Evolutionary conservation across 1,140 invertebrate species (phyloP).

Genomic region (Lethrus apterus): DNA sequence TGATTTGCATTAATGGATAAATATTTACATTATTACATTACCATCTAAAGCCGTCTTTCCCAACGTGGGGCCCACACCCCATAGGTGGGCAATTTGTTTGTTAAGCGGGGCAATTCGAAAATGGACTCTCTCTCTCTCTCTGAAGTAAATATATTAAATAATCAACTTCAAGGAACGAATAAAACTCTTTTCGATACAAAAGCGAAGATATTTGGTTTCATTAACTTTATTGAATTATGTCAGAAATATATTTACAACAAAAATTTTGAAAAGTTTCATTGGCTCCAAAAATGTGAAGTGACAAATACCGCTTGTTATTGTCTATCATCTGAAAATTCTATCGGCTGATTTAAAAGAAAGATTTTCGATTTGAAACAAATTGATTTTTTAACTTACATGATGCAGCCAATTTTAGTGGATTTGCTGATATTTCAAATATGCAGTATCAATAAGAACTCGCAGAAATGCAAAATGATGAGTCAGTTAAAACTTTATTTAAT

Average conservation of each 20-base stretch:
- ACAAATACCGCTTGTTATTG: constrained; percentile 7
- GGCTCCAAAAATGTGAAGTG: constrained; percentile 4
- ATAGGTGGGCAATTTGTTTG: background rate
- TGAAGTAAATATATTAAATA: constrained; percentile 26
- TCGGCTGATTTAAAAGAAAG: constrained; percentile 9
- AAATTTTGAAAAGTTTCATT: constrained; percentile 3
- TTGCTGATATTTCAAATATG: constrained; percentile 9
- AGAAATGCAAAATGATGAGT: constrained; percentile 4
- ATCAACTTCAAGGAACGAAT: constrained; percentile 25
- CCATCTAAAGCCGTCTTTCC: no score
- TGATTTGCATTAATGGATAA: no score
- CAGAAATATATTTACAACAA: background rate
- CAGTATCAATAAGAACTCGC: background rate
- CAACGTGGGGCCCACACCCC: no score
- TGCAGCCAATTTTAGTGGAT: constrained; percentile 4
- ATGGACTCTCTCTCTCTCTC: background rate
- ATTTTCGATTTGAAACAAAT: no score
- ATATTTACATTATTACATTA: no score
- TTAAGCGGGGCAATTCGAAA: background rate
- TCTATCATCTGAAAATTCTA: constrained; percentile 9
- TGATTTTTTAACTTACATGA: constrained; percentile 4
- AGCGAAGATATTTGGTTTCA: constrained; percentile 20
- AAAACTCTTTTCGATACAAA: constrained; percentile 22
- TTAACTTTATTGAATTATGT: constrained; percentile 7
- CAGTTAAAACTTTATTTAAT: constrained; percentile 4